phyloP scores from a whole-genome alignment of 2,888 invertebrate species.

The Leistus spinibarbis region DNA sequence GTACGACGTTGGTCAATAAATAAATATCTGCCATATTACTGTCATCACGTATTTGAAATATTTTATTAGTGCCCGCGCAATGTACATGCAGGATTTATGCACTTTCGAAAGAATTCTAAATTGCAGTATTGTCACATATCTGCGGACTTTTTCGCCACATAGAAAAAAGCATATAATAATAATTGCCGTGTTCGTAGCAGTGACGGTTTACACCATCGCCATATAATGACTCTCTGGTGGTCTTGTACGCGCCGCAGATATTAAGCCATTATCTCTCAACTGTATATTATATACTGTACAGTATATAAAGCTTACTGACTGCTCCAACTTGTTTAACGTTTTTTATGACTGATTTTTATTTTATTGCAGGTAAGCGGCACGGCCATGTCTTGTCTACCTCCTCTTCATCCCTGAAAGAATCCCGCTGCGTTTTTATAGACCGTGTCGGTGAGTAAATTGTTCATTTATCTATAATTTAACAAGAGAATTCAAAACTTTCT shows the following conservation, averaged over 20 bases:
- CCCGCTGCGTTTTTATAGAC: neutral
- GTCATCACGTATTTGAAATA: slow-evolving; percentile 13
- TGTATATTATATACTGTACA: slow-evolving; percentile 13
- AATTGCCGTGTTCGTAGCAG: slow-evolving; percentile 15
- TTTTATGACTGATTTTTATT: slow-evolving; percentile 32
- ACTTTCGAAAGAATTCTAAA: slow-evolving; percentile 23
- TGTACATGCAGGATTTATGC: slow-evolving; percentile 17
- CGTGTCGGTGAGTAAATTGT: neutral
- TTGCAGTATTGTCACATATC: slow-evolving; percentile 31
- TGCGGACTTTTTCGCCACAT: slow-evolving; percentile 14
- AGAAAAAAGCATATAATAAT: slow-evolving; percentile 9
- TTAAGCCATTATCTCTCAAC: slow-evolving; percentile 34
- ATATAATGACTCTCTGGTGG: slow-evolving; percentile 29
- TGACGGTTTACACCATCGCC: slow-evolving; percentile 28
- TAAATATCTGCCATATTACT: neutral
- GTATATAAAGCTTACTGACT: neutral
- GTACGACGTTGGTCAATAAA: neutral
- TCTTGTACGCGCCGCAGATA: slow-evolving; percentile 18
- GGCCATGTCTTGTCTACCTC: neutral
- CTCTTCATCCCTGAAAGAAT: neutral
- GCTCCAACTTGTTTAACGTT: slow-evolving; percentile 2
- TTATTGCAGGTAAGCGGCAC: slow-evolving; percentile 33
- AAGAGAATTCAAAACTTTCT: neutral
- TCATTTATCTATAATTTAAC: neutral
- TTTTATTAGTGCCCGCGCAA: slow-evolving; percentile 11